Percentiles rank a stretch among this genome's conserved stretches.
phyloP scores from a whole-genome alignment of 2,113 vertebrate genomes.

The Psittacara wagleri region DNA sequence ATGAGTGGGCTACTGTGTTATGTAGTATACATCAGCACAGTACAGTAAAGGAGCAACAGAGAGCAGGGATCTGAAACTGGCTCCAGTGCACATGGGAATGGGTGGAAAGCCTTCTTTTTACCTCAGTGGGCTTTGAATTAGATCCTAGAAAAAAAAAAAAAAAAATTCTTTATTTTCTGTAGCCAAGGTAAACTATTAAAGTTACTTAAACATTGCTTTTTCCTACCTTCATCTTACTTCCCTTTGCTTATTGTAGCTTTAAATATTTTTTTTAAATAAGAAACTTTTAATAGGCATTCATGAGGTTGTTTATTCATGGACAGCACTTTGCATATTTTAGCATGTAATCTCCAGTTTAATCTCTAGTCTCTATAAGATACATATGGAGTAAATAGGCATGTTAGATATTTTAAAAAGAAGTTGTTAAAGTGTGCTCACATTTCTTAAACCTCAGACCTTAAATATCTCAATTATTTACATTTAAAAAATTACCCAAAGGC shows the following conservation, averaged over 20 bases:
- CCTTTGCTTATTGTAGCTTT: slow-evolving; percentile 37
- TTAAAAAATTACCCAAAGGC: slow-evolving; percentile 77
- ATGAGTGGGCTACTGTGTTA: neutral
- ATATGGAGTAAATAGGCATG: slow-evolving; percentile 77
- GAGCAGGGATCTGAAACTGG: neutral
- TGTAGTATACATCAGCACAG: neutral
- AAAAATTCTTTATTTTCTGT: slow-evolving; percentile 17
- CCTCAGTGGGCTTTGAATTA: slow-evolving; percentile 34
- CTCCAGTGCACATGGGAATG: neutral
- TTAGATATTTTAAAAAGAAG: slow-evolving; percentile 73
- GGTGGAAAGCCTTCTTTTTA: slow-evolving; percentile 18
- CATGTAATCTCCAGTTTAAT: slow-evolving; percentile 72
- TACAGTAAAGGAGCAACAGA: neutral
- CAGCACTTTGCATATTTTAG: slow-evolving; percentile 71
- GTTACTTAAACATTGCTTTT: neutral
- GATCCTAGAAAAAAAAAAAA: slow-evolving; percentile 5
- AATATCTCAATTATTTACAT: slow-evolving; percentile 77
- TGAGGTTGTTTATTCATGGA: slow-evolving; percentile 58
- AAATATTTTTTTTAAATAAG: slow-evolving; percentile 2
- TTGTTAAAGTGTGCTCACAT: slow-evolving; percentile 72
- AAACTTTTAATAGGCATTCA: slow-evolving; percentile 24
- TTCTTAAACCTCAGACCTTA: slow-evolving; percentile 75
- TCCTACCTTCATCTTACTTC: slow-evolving; percentile 2
- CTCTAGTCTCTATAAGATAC: slow-evolving; percentile 56
- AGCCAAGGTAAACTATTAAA: slow-evolving; percentile 41